Base-by-base conservation (phyloP, 2,113 vertebrate species). In the Passer montanus region DNA sequence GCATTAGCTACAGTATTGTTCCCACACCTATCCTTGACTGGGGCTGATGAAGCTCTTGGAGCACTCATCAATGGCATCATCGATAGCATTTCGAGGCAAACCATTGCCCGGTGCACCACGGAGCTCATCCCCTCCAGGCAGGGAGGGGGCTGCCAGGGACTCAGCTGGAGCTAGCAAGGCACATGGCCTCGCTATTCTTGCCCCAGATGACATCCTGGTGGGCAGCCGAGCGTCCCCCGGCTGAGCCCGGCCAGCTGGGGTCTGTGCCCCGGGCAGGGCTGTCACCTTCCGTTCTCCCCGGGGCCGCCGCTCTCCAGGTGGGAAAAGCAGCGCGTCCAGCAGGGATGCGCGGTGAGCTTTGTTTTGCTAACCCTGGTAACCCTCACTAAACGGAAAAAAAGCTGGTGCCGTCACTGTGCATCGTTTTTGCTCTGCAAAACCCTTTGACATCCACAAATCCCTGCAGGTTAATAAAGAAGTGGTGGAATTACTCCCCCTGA, bases 141-240 rank as follows among this genome's bases (percentile, higher is more conserved):
- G 96, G 35, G 19, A 33, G 59, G 72, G 55, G 52, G 27, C 69
- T 93, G 47, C 39, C n/a, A 15, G 92, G 92, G 95, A 55, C 96
- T 87, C 98, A 98, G 98, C 97, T 98, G 95, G 73, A 84, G 95
- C 83, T 82, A 69, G 80, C 59, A 43, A 87, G 75, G 75, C 62
- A 43, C 95, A 59, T 0, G 44, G 58, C 55, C 63, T 72, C 15
- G 6, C 97, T 95, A 69, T 91, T 97, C 90, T 97, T 94, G 74
- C 78, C 76, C 79, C 78, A 67, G 20, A 90, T 52, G 84, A 78
- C 67, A 91, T 87, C 56, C 49, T 83, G 24, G 43, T 72, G 31
- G 1, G 87, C 90, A 96, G 97, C 96, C 93, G 90, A 84, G 11
- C 3, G 0, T 17, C 44, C 63, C 64, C 47, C 1, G 4, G 30